Base-by-base conservation (phyloP, 1,140 invertebrate species). In the Cyclargus thomasi region DNA sequence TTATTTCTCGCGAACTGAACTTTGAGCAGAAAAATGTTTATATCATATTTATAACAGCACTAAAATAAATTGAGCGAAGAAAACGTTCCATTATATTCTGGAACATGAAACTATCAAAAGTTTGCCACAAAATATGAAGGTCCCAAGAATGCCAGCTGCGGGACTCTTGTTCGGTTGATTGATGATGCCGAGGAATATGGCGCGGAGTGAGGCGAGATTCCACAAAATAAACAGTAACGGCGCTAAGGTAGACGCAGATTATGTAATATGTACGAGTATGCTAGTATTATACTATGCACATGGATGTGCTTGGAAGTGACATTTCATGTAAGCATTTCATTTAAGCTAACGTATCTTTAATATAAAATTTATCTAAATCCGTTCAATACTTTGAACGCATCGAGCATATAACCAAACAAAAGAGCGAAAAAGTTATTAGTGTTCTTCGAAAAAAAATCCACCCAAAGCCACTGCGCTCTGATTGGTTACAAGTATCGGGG, bases 71-170 rank as follows among this genome's bases (percentile, higher is more conserved):
- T 47, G 39, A 3, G 39, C 39, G 39, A 47, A 47, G 39, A 47
- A 47, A 47, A 47, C 39, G 39, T 47, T 47, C 39, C 39, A 47
- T 47, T 47, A 47, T 47, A 47, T 47, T 16, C 11, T 47, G 39
- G 8, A 47, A 47, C 39, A 47, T 47, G 39, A 47, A 47, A 47
- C 39, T 47, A 47, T 47, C 39, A 47, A 47, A 47, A 47, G 39
- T 47, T 47, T 47, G 11, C 10, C 39, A 47, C 39, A 47, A 47
- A 47, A 47, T 47, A 47, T 47, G 39, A 47, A 47, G 39, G 39
- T 47, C 39, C 39, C 39, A 16, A 14, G 39, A 47, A 47, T 47
- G 39, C 39, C 39, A 47, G 39, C 39, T 47, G 39, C 39, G 39
- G 3, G 14, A 47, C 7, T 47, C 39, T 47, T 47, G 39, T 47